phyloP scores from a whole-genome alignment of 2,113 vertebrate genomes.

The Hiodon tergisus region DNA sequence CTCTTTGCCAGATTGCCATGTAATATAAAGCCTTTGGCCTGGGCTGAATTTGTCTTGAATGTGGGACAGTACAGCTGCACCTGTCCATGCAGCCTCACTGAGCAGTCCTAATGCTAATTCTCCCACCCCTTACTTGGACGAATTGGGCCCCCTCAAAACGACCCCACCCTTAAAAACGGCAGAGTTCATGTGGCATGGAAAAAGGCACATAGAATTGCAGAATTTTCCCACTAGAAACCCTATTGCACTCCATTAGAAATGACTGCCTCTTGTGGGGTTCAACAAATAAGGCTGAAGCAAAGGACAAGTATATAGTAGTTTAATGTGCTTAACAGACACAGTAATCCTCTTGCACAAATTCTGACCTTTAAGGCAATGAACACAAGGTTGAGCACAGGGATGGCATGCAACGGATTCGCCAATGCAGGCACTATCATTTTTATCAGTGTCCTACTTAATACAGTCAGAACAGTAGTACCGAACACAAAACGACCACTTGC shows the following conservation, averaged over 20 bases:
- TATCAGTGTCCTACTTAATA: no score
- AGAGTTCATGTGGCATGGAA: no score
- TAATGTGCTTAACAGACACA: slow-evolving; percentile 3
- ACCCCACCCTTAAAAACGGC: neutral
- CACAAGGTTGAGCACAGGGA: slow-evolving; percentile 15
- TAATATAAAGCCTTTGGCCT: neutral
- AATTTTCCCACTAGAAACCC: no score
- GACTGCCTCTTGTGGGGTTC: neutral
- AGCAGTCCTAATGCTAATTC: neutral
- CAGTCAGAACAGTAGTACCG: no score
- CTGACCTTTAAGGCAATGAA: slow-evolving; percentile 1
- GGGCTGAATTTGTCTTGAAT: neutral
- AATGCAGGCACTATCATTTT: no score
- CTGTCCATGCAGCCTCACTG: neutral
- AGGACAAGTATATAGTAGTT: slow-evolving; percentile 10
- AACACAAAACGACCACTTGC: no score
- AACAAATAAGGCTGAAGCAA: neutral
- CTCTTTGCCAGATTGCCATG: neutral
- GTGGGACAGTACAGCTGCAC: neutral
- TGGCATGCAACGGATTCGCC: neutral
- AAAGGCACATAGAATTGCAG: no score
- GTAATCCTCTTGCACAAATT: slow-evolving; percentile 14
- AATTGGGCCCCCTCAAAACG: neutral
- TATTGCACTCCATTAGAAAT: neutral
- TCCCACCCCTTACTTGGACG: neutral